Evolutionary conservation across 1,140 invertebrate genomes (phyloP).

Genomic region (Argopecten irradians): DNA sequence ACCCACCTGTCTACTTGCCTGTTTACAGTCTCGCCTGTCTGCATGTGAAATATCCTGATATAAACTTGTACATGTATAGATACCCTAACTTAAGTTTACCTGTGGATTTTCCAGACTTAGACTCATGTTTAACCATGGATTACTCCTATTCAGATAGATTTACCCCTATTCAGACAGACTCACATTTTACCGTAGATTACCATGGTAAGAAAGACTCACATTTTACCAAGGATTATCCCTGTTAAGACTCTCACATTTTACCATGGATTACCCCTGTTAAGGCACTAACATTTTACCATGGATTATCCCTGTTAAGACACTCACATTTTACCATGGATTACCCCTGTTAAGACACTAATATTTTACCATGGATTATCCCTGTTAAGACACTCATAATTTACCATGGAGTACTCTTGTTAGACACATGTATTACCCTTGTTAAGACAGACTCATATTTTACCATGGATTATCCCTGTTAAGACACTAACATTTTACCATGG

Average conservation of each 20-base stretch:
- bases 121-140: neutral
- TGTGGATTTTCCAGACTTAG: neutral
- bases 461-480: neutral
- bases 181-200: neutral
- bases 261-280: neutral
- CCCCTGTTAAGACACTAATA: neutral
- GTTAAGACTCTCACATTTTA: neutral
- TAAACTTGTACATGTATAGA: no score
- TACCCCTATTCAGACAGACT: neutral
- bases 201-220: neutral
- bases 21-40: neutral
- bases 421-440: neutral
- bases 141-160: neutral
- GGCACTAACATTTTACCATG: neutral
- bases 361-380: neutral
- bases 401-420: no score
- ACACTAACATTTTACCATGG: neutral
- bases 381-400: neutral
- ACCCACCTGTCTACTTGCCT: no score
- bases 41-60: no score
- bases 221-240: no score
- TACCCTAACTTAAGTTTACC: neutral
- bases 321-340: neutral
- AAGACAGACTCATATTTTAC: neutral
- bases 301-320: neutral